A percentile compares a stretch with the other conserved stretches of the same genome.
Conservation (phyloP, 1,140 invertebrate species). For the Drosophila oshimai region DNA sequence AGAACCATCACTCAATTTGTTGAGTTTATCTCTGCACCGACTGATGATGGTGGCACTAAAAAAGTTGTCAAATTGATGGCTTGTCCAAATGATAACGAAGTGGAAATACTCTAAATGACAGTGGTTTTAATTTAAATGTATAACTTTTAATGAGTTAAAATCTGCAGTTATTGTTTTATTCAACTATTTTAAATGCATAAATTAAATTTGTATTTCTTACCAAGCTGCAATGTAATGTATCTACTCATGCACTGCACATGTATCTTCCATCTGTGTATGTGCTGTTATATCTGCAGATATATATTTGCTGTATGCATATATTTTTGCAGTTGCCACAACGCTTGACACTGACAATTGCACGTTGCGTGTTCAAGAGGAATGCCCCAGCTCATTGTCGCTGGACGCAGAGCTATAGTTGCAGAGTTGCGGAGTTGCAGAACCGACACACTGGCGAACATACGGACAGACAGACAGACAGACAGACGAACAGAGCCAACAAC, state of each 20-base stretch:
- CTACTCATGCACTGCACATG: background rate
- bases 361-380: slow-evolving; percentile 74
- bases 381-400: slow-evolving; percentile 59
- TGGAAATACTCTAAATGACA: slow-evolving; percentile 5
- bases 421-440: slow-evolving; percentile 8
- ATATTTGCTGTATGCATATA: slow-evolving; percentile 2
- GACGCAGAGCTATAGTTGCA: slow-evolving; percentile 25
- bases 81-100: background rate
- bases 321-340: slow-evolving; percentile 40
- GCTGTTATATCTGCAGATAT: slow-evolving; percentile 1
- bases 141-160: no score
- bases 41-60: slow-evolving; percentile 9
- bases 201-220: background rate
- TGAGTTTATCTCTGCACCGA: slow-evolving; percentile 27
- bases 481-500: slow-evolving; percentile 29
- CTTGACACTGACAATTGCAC: slow-evolving; percentile 72
- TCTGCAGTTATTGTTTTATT: no score
- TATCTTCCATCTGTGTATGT: background rate
- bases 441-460: background rate
- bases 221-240: background rate
- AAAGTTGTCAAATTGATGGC: slow-evolving; percentile 39
- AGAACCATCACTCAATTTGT: slow-evolving; percentile 55
- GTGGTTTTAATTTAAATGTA: background rate
- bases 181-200: background rate
- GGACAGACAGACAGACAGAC: slow-evolving; percentile 1